Evolutionary conservation across 2,113 vertebrate genomes (phyloP), one percentile per base, ranked within the genome.

Genomic region (Cisticola juncidis): DNA sequence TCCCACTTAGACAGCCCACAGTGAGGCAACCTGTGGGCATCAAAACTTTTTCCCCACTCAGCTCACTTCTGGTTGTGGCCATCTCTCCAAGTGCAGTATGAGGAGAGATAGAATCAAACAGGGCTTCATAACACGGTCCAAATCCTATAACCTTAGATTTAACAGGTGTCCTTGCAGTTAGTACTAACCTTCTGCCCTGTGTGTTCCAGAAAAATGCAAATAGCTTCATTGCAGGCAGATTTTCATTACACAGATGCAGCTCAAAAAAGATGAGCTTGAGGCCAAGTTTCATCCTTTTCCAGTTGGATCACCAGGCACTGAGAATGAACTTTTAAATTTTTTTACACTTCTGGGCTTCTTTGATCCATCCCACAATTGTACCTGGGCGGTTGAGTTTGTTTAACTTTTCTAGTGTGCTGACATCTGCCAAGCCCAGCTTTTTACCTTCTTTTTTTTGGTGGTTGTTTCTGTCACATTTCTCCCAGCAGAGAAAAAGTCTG

Each of bases 11-110:
- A 38, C 29, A 71, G 23, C 11, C 12, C 25, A n/a, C 4, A n/a
- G 4, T 17, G 53, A 58, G 25, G 6, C 33, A 13, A 8, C 6
- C 6, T 56, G 18, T 29, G 2, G 1, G 3, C 26, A 22, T 9
- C 14, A 86, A 51, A 12, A 68, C 6, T 8, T 17, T 18, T 54
- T 77, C 38, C 19, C 38, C 31, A 17, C 21, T 73, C 58, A 73
- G 21, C 4, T 26, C 8, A 5, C 3, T 77, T 77, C 40, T 53
- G 17, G 3, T 44, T 72, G n/a, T 44, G 14, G 4, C 22, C 38
- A 0, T 70, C 25, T 68, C 33, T 56, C 35, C 35, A 83, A 53
- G 50, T 36, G 20, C 2, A 31, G 10, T 25, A 14, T 71, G 28
- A 80, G 4, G n/a, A 77, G 40, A 35, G 2, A 4, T 25, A 48